Base-by-base conservation (phyloP, 2,888 invertebrate genomes). In the Cephalotes varians region DNA sequence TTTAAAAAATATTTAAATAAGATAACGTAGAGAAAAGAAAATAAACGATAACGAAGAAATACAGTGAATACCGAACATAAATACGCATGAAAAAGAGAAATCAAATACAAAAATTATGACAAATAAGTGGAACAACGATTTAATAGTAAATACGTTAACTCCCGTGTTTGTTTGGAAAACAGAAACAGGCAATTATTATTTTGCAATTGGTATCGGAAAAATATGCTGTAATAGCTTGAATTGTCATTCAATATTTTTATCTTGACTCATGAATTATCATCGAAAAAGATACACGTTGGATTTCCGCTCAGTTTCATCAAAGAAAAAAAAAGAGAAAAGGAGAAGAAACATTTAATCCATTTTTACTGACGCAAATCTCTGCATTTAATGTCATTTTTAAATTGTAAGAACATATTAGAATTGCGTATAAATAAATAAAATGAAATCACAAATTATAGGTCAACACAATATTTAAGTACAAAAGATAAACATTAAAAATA, bases 61-160 rank as follows among this genome's bases (percentile, higher is more conserved):
- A 64, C 40, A 65, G 65, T 67, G 12, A 47, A 31, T 12, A 31
- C 9, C 62, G 25, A 15, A 12, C 4, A 12, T 18, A 18, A 47
- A 31, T 1, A n/a, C n/a, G 40, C 18, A 10, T 28, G 18, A 28
- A 44, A 47, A 28, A 65, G 44, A 65, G 65, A 65, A 65, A 65
- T 67, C 47, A 67, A 67, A 67, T 47, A 54, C 28, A 65, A 65
- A 54, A 37, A 54, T 37, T 54, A 25, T n/a, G 71, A 54, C 71
- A 34, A 54, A 71, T 18, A 51, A 71, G 21, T 51, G 25, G 18
- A 37, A 37, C 34, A 31, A 12, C 10, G 25, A 71, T 71, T 21
- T 54, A 54, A 54, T 37, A 21, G 34, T 9, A 37, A 25, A 54
- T 7, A 25, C 15, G 44, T 28, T 9, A 56, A 18, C 2, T 31